Percentiles rank a stretch among this genome's conserved stretches.
Conservation (phyloP, 2,797 vertebrate genomes). For the Lagodon rhomboides region DNA sequence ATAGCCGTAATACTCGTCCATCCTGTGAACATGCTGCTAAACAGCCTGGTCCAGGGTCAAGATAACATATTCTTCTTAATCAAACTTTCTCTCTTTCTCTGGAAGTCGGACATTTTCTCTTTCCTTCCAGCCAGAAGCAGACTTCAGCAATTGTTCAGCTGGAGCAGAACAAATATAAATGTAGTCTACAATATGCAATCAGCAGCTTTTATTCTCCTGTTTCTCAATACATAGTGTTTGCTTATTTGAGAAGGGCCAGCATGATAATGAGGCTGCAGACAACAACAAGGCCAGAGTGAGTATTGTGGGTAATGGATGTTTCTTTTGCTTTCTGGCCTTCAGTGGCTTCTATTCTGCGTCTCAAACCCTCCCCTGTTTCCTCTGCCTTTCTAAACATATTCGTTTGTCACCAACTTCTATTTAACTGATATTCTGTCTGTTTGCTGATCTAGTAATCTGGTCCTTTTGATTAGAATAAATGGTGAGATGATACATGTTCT, state of each 20-base stretch:
- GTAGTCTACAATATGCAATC: conserved; percentile 21
- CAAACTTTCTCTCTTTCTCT: conserved; percentile 6
- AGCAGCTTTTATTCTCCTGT: conserved; percentile 4
- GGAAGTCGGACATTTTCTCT: conserved; percentile 16
- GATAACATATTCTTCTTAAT: conserved; percentile 12
- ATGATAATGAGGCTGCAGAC: conserved; percentile 41
- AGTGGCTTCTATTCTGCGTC: conserved; percentile 14
- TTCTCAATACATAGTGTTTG: conserved; percentile 27
- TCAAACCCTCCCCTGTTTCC: conserved; percentile 10
- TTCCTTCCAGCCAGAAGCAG: conserved; percentile 4
- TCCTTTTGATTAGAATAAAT: conserved; percentile 58
- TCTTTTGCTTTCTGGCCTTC: conserved; percentile 4
- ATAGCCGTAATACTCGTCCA: conserved; percentile 19
- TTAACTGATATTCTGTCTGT: conserved; percentile 43
- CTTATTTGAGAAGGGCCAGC: conserved; percentile 33
- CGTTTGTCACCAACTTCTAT: conserved; percentile 28
- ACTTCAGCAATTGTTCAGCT: conserved; percentile 25
- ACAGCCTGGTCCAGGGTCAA: conserved; percentile 14
- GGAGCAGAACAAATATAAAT: conserved; percentile 11
- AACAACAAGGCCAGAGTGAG: conserved; percentile 39
- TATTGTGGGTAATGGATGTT: conserved; percentile 36
- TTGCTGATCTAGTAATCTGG: conserved; percentile 25
- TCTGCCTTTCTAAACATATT: conserved; percentile 21
- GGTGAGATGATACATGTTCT: conserved; percentile 14
- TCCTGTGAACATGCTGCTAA: conserved; percentile 25